Conservation (phyloP, 2,797 vertebrate genomes). For the Hyperoplus lanceolatus region DNA sequence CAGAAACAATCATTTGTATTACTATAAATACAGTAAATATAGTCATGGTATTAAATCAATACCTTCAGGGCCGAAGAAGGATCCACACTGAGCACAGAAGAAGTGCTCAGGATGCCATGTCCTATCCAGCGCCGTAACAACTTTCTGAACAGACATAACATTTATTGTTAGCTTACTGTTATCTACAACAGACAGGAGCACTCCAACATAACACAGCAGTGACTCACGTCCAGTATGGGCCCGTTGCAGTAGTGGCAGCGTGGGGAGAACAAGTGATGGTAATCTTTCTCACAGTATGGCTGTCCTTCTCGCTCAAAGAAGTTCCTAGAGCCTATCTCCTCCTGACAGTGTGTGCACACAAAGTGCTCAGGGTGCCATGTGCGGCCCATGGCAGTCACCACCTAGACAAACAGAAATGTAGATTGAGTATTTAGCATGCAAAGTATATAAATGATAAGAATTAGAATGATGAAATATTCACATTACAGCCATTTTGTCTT, state of each 20-base stretch:
- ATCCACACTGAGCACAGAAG: slow-evolving; percentile 98
- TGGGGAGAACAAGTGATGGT: slow-evolving; percentile 95
- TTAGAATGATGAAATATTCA: not conserved
- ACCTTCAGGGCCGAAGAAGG: slow-evolving; percentile 97
- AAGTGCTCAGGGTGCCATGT: slow-evolving; percentile 98
- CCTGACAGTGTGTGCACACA: slow-evolving; percentile 97
- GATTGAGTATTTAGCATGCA: not conserved
- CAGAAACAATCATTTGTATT: not conserved
- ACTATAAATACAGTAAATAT: not conserved
- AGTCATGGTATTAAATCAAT: not conserved
- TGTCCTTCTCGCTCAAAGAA: slow-evolving; percentile 96
- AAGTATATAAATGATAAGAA: not conserved
- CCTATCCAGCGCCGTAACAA: slow-evolving; percentile 95
- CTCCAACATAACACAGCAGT: not conserved
- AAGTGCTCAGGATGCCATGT: slow-evolving; percentile 99
- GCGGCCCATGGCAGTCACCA: slow-evolving; percentile 97
- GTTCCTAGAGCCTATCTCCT: slow-evolving; percentile 96
- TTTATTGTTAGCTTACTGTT: not conserved
- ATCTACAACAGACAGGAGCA: not conserved
- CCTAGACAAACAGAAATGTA: slow-evolving; percentile 75
- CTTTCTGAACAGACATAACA: slow-evolving; percentile 89
- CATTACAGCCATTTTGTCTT: not conserved
- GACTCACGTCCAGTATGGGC: slow-evolving; percentile 95
- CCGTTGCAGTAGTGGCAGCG: slow-evolving; percentile 98
- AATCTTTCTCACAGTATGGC: slow-evolving; percentile 97